Base-by-base conservation (phyloP, 2,797 vertebrate species). In the Zalophus californianus region DNA sequence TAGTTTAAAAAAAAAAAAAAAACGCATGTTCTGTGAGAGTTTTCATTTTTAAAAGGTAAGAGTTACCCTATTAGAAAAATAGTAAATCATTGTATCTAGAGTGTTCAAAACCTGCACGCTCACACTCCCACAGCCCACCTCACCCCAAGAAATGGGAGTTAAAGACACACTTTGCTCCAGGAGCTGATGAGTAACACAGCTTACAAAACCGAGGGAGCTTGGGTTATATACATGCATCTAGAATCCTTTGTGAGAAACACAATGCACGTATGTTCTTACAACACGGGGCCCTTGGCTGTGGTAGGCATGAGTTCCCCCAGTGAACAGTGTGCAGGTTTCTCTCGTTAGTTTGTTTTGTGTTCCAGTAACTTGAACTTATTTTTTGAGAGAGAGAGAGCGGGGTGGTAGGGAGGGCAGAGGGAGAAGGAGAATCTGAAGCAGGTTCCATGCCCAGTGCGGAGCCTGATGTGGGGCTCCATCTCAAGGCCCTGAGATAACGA, bases 1-100 rank as follows among this genome's bases (percentile, higher is more conserved):
- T 52, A 41, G 27, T 29, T 88, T n/a, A n/a, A 35, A 38, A 44
- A 44, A 44, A 44, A 44, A 35, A 44, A 35, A 23, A 80, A 77
- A n/a, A 29, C 25, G 72, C 5, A 1, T 8, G 5, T 77, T 97
- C 23, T 72, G 52, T 44, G n/a, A 64, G 56, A 35, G 41, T 0
- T 38, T 88, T 44, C 90, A 14, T 95, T 66, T 80, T 58, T 93
- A 54, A 77, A 79, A 62, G 11, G 2, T 44, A 58, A 56, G n/a
- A 27, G 11, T 88, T 48, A 60, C 41, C 35, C 48, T 79, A 0
- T 73, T 60, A 54, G 85, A 32, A 94, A 66, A 83, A 21, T 1
- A 48, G 10, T 35, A 13, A 50, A 4, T 70, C 23, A 4, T 25
- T n/a, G 0, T n/a, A 32, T n/a, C 27, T 14, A 1, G 25, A 29